Percentiles rank a stretch among this genome's conserved stretches.
Conservation (phyloP, 2,888 invertebrate genomes). For the Strigamia maritima region DNA sequence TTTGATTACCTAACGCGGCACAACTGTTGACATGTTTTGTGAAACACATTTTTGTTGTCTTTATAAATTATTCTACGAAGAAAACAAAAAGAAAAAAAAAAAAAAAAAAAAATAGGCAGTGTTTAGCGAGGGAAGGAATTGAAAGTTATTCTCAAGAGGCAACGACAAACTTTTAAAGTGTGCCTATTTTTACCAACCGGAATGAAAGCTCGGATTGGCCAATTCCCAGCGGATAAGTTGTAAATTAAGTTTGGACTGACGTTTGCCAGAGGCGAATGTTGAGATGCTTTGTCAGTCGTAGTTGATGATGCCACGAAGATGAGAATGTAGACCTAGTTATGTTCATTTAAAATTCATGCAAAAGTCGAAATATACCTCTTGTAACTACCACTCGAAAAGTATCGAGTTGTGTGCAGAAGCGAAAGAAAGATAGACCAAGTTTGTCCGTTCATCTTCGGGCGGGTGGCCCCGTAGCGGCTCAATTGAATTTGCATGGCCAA, state of each 20-base stretch:
- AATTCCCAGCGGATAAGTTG: slow-evolving; percentile 7
- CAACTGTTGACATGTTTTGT: neutral
- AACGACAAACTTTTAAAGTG: slow-evolving; percentile 20
- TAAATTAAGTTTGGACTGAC: slow-evolving; percentile 20
- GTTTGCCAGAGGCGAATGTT: slow-evolving; percentile 11
- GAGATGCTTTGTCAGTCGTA: neutral
- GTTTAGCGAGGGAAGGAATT: neutral
- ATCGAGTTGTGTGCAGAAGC: slow-evolving; percentile 5
- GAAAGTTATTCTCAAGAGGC: slow-evolving; percentile 8
- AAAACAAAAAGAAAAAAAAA: neutral
- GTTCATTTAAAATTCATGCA: slow-evolving; percentile 16
- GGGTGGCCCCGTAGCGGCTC: neutral
- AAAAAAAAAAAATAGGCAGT: neutral
- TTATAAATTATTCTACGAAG: neutral
- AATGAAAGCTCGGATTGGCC: slow-evolving; percentile 7
- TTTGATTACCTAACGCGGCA: neutral
- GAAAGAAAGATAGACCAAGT: neutral
- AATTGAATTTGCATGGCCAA: slow-evolving; percentile 23
- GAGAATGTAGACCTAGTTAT: slow-evolving; percentile 19
- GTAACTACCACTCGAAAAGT: slow-evolving; percentile 19
- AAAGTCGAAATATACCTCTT: neutral
- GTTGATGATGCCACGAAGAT: neutral
- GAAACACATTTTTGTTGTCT: neutral
- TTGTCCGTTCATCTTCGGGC: neutral
- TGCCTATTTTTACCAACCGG: slow-evolving; percentile 13